Evolutionary conservation across 2,888 invertebrate species (phyloP), one percentile per base, ranked within the genome.

Genomic region (Antheraea yamamai): DNA sequence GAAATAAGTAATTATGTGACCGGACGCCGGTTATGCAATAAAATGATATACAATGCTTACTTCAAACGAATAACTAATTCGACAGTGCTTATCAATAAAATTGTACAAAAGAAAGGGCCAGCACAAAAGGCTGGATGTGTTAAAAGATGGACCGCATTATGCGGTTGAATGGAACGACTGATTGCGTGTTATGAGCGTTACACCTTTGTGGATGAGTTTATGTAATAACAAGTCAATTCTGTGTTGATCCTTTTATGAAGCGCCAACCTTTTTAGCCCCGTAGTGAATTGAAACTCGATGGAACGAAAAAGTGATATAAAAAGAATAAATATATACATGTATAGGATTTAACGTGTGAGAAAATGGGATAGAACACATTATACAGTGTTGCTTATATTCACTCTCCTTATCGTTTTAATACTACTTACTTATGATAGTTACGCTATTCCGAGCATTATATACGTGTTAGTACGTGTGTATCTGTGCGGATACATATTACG

Each of bases 81-180:
- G 74, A 77, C 72, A 80, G 80, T 80, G 77, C 77, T 79, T 83
- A 83, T 84, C 87, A 86, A 88, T 87, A 85, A 84, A 77, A 73
- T n/a, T 66, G 30, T 80, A 91, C 87, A 89, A 90, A 88, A 83
- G 83, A 81, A 81, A 80, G 76, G 76, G 78, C 76, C 78, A 35
- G 79, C 81, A 88, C 85, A 88, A 89, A 86, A 84, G 87, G 81
- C 76, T 80, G 81, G 85, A 89, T 88, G 91, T 90, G 91, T 91
- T 91, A 92, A 91, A 88, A 91, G 91, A 92, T 91, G 89, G 88
- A 88, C 86, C 82, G 88, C 86, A 88, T 90, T 91, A 91, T 90
- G 86, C 85, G 81, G 77, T 73, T 89, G 87, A 92, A 92, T 91
- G 87, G 87, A 82, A 86, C 84, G 85, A 85, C 88, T 91, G 91